Evolutionary conservation across 2,888 invertebrate species (phyloP), one percentile per base, ranked within the genome.

Genomic region (Nezara viridula): DNA sequence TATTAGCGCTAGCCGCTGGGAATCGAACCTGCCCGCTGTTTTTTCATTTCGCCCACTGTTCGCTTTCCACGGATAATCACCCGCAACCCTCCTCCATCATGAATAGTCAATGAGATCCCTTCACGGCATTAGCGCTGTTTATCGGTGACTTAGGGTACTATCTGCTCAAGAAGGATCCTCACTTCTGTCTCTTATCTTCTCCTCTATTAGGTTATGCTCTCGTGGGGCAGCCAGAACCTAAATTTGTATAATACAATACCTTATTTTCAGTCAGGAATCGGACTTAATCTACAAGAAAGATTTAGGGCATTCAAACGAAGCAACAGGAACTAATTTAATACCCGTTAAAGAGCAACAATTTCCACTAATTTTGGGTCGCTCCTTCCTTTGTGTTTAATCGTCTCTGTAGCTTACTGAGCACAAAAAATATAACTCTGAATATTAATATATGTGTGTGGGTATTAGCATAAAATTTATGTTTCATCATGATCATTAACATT

Each of bases 21-120:
- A 73, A 73, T 81, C 37, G 81, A 44, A 47, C 81, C 81, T 24
- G n/a, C n/a, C 44, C 44, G n/a, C 44, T 44, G 81, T 81, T 81
- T 81, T 77, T 81, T 73, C 60, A 60, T 14, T 14, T 73, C 32
- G 37, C 32, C 37, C 37, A 73, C 19, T 14, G 66, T 7, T 37
- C 19, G 66, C 66, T 73, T 73, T 73, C 66, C 66, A 27, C n/a
- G 27, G 55, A 60, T 60, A 60, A 60, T 60, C 55, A 73, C 7
- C 66, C 32, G 32, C 9, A 37, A 2, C 66, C 21, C 32, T 37
- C 66, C 37, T 73, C 32, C 7, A 73, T 73, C 66, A 73, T 73
- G 66, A 73, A 73, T 73, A 73, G 66, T 73, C 66, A 73, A 73
- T 73, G 37, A 37, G 32, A 73, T 19, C 32, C 66, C 37, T 73